Percentiles rank a stretch among this genome's conserved stretches.
Evolutionary conservation across 2,113 vertebrate species (phyloP).

Genomic region (Ciconia stormi): DNA sequence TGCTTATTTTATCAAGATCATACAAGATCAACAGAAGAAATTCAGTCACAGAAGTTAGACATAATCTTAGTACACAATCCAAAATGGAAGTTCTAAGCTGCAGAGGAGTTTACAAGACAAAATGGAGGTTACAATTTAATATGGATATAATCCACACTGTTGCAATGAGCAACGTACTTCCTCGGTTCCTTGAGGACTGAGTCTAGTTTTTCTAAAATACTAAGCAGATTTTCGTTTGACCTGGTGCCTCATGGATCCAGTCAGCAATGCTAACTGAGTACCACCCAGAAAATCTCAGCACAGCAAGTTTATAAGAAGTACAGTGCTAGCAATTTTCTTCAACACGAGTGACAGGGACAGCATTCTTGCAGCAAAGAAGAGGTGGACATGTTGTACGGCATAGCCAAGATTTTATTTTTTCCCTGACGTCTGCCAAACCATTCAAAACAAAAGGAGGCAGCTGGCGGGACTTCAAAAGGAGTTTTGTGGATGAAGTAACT

Average conservation of each 20-base stretch:
- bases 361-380: background rate
- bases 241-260: background rate
- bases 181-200: background rate
- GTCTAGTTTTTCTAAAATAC: background rate
- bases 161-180: background rate
- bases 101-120: background rate
- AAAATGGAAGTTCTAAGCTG: background rate
- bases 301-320: background rate
- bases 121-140: background rate
- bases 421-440: background rate
- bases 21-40: background rate
- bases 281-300: background rate
- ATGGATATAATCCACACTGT: background rate
- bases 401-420: background rate
- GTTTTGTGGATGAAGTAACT: constrained; percentile 14
- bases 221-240: background rate
- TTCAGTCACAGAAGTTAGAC: background rate
- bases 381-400: background rate
- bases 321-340: background rate
- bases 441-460: constrained; percentile 11
- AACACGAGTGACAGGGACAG: background rate
- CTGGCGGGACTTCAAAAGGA: constrained; percentile 31
- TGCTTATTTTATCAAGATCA: background rate
- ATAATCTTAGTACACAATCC: background rate
- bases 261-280: background rate